Conservation (phyloP, 2,888 invertebrate genomes). For the Heliconius cydno region DNA sequence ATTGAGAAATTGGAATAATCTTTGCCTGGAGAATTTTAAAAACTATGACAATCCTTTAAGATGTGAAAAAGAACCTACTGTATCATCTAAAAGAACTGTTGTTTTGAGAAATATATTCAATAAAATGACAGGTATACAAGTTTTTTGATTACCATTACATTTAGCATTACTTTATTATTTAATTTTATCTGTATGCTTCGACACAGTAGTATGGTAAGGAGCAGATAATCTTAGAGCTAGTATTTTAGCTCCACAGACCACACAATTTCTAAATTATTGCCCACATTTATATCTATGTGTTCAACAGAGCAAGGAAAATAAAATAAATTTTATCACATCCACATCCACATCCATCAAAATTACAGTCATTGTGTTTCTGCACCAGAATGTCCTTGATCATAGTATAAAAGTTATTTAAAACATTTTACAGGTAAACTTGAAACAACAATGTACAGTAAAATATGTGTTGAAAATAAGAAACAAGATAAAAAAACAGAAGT, state of each 20-base stretch:
- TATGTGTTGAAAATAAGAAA: constrained; percentile 58
- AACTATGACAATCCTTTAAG: constrained; percentile 59
- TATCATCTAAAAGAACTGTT: constrained; percentile 62
- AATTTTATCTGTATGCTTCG: not conserved
- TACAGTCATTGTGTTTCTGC: not conserved
- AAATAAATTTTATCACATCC: not conserved
- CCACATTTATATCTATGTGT: too few relatives aligned
- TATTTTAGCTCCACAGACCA: not conserved
- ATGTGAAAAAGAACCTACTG: constrained; percentile 59
- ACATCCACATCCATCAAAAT: too few relatives aligned
- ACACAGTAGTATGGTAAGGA: not conserved
- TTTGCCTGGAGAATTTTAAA: constrained; percentile 69
- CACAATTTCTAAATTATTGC: too few relatives aligned
- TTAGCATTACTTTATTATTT: too few relatives aligned
- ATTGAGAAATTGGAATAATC: constrained; percentile 70
- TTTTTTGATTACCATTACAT: not conserved
- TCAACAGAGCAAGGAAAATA: too few relatives aligned
- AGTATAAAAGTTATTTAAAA: not conserved
- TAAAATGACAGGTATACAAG: constrained; percentile 60
- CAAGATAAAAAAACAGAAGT: constrained; percentile 67
- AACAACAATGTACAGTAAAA: constrained; percentile 69
- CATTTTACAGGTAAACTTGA: constrained; percentile 57
- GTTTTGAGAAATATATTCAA: constrained; percentile 67
- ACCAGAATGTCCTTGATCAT: not conserved
- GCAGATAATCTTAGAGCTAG: not conserved